Percentiles rank a stretch among this genome's conserved stretches.
These are phyloP conservation scores for Cyprinodon variegatus DNA, from an alignment of 2,113 vertebrate species.

Conservation along the genomic window DNA sequence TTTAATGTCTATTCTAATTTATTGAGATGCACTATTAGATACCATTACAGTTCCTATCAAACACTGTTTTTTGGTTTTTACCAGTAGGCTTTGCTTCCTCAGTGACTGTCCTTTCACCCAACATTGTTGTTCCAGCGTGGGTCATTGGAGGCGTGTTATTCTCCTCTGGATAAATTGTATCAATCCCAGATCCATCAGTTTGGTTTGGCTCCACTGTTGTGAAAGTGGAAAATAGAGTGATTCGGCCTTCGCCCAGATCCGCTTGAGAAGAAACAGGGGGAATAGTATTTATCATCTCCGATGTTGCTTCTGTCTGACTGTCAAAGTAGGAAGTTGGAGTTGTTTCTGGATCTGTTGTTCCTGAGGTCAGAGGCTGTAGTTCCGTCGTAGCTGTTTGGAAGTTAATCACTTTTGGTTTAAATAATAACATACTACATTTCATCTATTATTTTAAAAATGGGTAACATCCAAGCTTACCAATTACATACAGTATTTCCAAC, in stretches of 20 bases:
- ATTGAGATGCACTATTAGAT: not conserved
- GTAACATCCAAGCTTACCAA: not conserved
- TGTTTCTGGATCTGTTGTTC: not conserved
- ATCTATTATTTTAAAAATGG: not conserved
- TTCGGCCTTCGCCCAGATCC: too few relatives aligned
- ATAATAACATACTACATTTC: not conserved
- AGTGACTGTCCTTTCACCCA: rapidly evolving
- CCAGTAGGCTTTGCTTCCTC: rapidly evolving
- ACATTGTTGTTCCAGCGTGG: not conserved
- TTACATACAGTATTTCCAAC: not conserved
- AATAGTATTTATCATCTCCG: rapidly evolving
- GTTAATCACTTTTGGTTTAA: not conserved
- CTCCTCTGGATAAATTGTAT: rapidly evolving
- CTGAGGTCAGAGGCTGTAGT: not conserved
- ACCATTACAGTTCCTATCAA: not conserved
- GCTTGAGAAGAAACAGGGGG: rapidly evolving
- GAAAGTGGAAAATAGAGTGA: not conserved
- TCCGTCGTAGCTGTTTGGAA: not conserved
- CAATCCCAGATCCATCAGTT: slow-evolving; percentile 51
- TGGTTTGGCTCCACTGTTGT: not conserved
- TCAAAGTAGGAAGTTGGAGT: not conserved
- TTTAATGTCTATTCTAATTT: not conserved
- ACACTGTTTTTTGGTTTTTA: not conserved
- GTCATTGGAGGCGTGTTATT: not conserved
- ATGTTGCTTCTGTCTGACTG: not conserved